Percentiles rank a stretch among this genome's conserved stretches.
These are phyloP conservation scores for Amphiprion clarkii DNA, from an alignment of 2,797 vertebrate genomes.

Conservation along the genomic window DNA sequence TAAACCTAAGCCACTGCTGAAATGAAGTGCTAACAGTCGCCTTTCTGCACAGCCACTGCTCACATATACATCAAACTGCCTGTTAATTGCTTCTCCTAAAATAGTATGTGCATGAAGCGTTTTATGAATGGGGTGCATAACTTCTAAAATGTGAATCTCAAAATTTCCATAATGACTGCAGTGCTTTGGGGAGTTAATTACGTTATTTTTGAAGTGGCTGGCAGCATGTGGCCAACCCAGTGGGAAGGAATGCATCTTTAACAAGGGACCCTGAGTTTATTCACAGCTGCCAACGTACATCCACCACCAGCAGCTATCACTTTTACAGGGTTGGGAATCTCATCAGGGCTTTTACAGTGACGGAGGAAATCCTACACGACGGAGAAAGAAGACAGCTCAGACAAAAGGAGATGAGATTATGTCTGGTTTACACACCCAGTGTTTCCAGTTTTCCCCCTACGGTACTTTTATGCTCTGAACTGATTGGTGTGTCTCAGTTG, in stretches of 20 bases:
- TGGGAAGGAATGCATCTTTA: conserved; percentile 45
- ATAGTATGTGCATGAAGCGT: conserved; percentile 12
- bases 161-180: conserved; percentile 36
- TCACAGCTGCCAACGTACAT: conserved; percentile 36
- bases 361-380: conserved; percentile 34
- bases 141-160: conserved; percentile 22
- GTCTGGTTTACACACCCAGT: conserved; percentile 48
- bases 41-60: background rate
- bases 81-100: conserved; percentile 23
- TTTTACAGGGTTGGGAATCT: conserved; percentile 32
- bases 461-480: conserved; percentile 9
- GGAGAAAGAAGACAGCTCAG: conserved; percentile 4
- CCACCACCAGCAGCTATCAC: conserved; percentile 26
- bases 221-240: conserved; percentile 25
- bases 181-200: conserved; percentile 26
- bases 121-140: conserved; percentile 16
- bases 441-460: conserved; percentile 57
- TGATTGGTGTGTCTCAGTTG: conserved; percentile 51
- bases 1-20: background rate
- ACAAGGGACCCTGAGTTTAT: conserved; percentile 44
- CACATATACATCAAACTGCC: conserved; percentile 25
- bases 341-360: conserved; percentile 40
- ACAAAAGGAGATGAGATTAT: conserved; percentile 55
- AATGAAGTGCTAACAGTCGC: conserved; percentile 5
- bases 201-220: conserved; percentile 37